Base-by-base conservation (phyloP, 1,140 invertebrate genomes). In the Platyura marginata region DNA sequence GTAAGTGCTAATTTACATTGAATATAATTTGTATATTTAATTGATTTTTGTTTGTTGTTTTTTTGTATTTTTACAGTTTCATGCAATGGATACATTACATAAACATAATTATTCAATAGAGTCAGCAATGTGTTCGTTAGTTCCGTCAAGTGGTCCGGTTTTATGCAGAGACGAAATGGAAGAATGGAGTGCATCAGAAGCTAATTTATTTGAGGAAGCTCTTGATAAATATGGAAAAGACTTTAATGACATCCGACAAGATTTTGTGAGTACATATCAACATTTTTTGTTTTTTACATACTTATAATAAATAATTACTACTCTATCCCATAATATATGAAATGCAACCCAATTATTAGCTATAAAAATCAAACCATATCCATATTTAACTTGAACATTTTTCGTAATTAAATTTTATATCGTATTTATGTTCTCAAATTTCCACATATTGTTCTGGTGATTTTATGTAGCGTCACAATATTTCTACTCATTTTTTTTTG, bases 191-290 rank as follows among this genome's bases (percentile, higher is more conserved):
- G 90, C 95, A 9, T 90, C 91, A 13, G 96, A 99, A 64, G 93
- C 94, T 16, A 98, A 95, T 68, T 74, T 99, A 22, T 99, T 99
- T 65, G 96, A 99, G 68, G 95, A 99, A 65, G 93, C 93, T 35
- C 71, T 90, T 47, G 94, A 98, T 62, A 98, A 98, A 70, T 98
- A 97, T 69, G 95, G 94, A 46, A 99, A 99, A 71, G 95, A 98
- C 68, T 99, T 99, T 62, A 83, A 86, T 50, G 95, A 98, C 56
- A 98, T 99, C 62, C 76, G 92, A 63, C 76, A 86, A 62, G 94
- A 98, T 64, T 98, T 96, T 77, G 87, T 93, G 70, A 83, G 86
- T 76, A 56, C 44, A 25, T 10, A 38, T 43, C 22, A 44, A 25
- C 16, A 41, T n/a, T n/a, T n/a, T n/a, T n/a, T n/a, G n/a, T n/a